These are phyloP conservation scores for Petrophora chlorosata DNA, from an alignment of 2,888 invertebrate species.

Conservation along the genomic window DNA sequence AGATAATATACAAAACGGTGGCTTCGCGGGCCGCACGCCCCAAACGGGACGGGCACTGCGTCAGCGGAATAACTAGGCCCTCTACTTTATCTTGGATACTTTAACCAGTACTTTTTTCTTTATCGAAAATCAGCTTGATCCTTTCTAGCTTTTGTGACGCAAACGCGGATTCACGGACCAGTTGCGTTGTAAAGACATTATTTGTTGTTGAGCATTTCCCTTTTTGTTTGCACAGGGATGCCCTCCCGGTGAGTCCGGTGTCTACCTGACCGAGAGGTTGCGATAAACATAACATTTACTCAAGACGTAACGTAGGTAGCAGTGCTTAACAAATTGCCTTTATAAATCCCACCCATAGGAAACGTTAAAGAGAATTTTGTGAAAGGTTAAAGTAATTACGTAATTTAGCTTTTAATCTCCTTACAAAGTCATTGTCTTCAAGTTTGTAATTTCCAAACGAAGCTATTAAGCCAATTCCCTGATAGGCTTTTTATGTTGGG, in stretches of 20 bases:
- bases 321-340: constrained; percentile 39
- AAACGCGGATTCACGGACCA: constrained; percentile 22
- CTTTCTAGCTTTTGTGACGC: constrained; percentile 38
- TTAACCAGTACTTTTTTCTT: constrained; percentile 60
- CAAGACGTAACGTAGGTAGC: constrained; percentile 37
- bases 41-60: constrained; percentile 49
- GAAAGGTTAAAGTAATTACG: constrained; percentile 50
- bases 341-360: constrained; percentile 40
- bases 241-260: constrained; percentile 7
- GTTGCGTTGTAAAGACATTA: constrained; percentile 28
- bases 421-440: constrained; percentile 48
- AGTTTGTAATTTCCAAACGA: constrained; percentile 50
- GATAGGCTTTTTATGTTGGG: constrained; percentile 34
- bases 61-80: constrained; percentile 70
- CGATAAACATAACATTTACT: constrained; percentile 29
- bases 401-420: constrained; percentile 51
- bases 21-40: constrained; percentile 63
- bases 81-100: constrained; percentile 63
- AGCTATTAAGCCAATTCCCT: constrained; percentile 39
- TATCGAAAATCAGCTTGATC: constrained; percentile 54
- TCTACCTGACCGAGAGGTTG: constrained; percentile 26
- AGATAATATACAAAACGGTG: constrained; percentile 82
- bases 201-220: constrained; percentile 24
- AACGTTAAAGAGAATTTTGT: constrained; percentile 43
- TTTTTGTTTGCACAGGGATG: constrained; percentile 26